These are phyloP conservation scores for Nothoprocta pentlandii DNA, from an alignment of 2,113 vertebrate species.

Conservation along the genomic window DNA sequence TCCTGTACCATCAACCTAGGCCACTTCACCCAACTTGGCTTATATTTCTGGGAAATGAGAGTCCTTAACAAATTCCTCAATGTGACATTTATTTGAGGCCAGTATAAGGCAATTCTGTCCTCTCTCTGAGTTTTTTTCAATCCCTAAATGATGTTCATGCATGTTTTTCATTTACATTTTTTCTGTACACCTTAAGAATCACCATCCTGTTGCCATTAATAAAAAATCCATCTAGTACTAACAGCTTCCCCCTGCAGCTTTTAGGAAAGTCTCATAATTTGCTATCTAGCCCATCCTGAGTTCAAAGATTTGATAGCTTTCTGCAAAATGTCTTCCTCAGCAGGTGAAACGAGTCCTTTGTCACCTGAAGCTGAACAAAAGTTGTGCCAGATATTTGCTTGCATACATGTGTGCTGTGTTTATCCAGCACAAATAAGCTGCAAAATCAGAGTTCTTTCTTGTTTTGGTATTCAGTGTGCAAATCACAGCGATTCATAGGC, in stretches of 20 bases:
- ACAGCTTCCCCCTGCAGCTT: not conserved
- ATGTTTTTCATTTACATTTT: not conserved
- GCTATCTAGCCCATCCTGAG: not conserved
- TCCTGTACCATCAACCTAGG: not conserved
- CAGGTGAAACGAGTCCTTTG: not conserved
- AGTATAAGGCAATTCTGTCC: not conserved
- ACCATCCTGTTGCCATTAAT: not conserved
- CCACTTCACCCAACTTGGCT: not conserved
- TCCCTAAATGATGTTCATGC: not conserved
- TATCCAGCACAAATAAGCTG: not conserved
- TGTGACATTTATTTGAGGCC: not conserved
- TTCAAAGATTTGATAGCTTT: not conserved
- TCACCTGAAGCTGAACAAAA: not conserved
- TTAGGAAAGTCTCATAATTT: not conserved
- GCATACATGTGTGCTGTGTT: not conserved
- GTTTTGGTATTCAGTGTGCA: not conserved
- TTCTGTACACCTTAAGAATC: not conserved
- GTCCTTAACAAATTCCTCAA: not conserved
- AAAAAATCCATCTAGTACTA: not conserved
- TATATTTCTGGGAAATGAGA: not conserved
- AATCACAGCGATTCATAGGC: not conserved
- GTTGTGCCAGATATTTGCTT: not conserved
- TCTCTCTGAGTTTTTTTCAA: constrained; percentile 5
- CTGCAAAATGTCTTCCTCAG: not conserved
- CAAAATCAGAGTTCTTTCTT: not conserved